A percentile compares a stretch with the other conserved stretches of the same genome.
phyloP scores from a whole-genome alignment of 2,797 vertebrate genomes.

The Sylvilagus floridanus region DNA sequence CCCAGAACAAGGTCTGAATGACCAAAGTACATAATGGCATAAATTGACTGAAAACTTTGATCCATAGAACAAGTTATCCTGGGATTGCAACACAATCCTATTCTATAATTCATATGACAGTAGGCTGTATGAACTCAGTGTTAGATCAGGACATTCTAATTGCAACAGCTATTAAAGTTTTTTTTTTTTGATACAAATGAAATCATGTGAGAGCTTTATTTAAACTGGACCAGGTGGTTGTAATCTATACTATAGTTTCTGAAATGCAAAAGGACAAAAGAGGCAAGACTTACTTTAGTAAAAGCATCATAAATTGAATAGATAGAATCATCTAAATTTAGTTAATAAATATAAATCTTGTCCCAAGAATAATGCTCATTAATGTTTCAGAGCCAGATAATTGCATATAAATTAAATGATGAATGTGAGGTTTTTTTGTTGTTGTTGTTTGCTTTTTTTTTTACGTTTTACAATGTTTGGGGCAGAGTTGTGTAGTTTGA shows the following conservation, averaged over 20 bases:
- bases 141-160: constrained; percentile 68
- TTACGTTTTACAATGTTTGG: not conserved
- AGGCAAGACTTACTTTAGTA: not conserved
- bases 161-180: constrained; percentile 82
- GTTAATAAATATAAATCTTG: not conserved
- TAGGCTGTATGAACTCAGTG: not conserved
- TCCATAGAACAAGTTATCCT: not conserved
- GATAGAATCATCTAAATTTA: not conserved
- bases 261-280: not conserved
- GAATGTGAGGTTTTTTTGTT: not conserved
- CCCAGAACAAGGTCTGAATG: not conserved
- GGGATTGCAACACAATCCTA: not conserved
- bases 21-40: not conserved
- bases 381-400: constrained; percentile 84
- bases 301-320: not conserved
- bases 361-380: not conserved
- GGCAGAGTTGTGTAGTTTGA: not conserved
- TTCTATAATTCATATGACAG: not conserved
- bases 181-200: constrained; percentile 88
- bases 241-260: constrained; percentile 79
- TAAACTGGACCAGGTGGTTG: constrained; percentile 86
- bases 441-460: not conserved
- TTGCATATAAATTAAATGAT: not conserved
- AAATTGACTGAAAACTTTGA: not conserved
- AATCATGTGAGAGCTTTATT: constrained; percentile 88